phyloP scores from a whole-genome alignment of 2,113 vertebrate species.

The Anseranas semipalmata region DNA sequence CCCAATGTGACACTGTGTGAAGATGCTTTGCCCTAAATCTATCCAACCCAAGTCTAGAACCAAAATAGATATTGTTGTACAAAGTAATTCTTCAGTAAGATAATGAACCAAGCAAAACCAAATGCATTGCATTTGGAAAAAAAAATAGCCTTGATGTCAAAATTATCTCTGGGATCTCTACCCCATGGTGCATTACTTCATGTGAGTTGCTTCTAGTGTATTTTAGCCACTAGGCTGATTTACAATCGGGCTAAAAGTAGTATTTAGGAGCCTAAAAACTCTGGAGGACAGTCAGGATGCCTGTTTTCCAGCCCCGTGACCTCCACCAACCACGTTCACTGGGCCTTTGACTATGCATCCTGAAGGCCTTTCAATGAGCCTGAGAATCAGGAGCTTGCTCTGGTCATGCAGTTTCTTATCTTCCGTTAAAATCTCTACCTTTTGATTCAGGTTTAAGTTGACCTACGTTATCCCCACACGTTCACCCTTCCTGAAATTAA shows the following conservation, averaged over 20 bases:
- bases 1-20: not conserved
- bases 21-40: not conserved
- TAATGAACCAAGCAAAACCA: not conserved
- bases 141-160: not conserved
- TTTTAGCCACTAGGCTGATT: not conserved
- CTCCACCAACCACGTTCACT: rapidly evolving
- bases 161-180: not conserved
- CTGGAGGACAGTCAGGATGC: not conserved
- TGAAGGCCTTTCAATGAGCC: not conserved
- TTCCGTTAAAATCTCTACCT: not conserved
- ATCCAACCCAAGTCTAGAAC: not conserved
- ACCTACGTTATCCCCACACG: not conserved
- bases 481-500: not conserved
- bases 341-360: not conserved
- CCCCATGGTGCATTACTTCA: not conserved
- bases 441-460: not conserved
- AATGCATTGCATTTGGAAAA: not conserved
- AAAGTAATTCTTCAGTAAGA: not conserved
- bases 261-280: not conserved
- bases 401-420: not conserved
- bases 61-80: not conserved
- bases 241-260: not conserved
- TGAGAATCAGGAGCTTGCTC: not conserved
- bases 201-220: not conserved
- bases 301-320: not conserved